Base-by-base conservation (phyloP, 2,888 invertebrate species). In the Spicauda simplicius region DNA sequence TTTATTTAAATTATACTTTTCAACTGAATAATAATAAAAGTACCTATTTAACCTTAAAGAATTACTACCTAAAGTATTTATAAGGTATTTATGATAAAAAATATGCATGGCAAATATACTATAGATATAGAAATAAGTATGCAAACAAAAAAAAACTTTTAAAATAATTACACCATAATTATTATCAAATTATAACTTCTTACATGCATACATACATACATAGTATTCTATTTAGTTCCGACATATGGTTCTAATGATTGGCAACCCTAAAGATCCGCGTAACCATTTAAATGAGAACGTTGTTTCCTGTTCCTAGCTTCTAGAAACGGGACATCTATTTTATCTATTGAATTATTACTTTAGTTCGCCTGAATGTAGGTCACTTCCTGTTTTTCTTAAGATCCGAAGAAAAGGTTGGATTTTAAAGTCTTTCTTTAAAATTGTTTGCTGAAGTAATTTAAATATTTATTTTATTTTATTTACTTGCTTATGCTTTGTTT, bases 271-370 rank as follows among this genome's bases (percentile, higher is more conserved):
- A 7, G 37, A 18, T 41, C 33, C 33, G 52, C 54, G 59, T 76
- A 86, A 86, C 88, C 88, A 89, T 89, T 88, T 86, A 88, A 90
- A 90, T 89, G 83, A 87, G 85, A 85, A 83, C 84, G 83, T 87
- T 86, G 83, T 86, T 82, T 80, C 74, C 69, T 59, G 53, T 55
- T 59, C 64, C 60, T 72, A 73, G 84, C 83, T 83, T 81, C 79
- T 74, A 73, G 76, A 66, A 69, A 72, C 64, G 63, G 62, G 66
- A 66, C 66, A 66, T 68, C 68, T 58, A 63, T 61, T 68, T 68
- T 68, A 68, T 68, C 68, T 62, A 68, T 68, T 68, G 68, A 68
- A 68, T 62, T 68, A 68, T 61, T 67, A 50, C 67, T 67, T 61
- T 67, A 70, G 70, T 69, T 70, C 16, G 71, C 71, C 55, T 30